These are phyloP conservation scores for Propithecus perrieri DNA, from an alignment of 2,797 vertebrate species.

Conservation along the genomic window DNA sequence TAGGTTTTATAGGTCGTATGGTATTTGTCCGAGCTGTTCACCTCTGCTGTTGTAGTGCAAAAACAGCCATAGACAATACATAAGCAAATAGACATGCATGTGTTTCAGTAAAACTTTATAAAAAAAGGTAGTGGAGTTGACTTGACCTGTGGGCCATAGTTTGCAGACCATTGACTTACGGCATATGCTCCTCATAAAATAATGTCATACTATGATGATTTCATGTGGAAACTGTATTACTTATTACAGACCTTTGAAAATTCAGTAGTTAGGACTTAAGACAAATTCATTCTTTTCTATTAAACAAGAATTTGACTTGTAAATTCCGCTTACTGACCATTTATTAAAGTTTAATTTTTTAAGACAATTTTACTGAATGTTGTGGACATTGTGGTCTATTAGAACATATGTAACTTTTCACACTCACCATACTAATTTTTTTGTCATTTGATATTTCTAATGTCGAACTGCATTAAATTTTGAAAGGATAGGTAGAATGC, in stretches of 20 bases:
- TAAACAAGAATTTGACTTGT: background rate
- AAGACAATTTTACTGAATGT: background rate
- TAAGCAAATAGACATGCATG: background rate
- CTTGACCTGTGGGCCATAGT: background rate
- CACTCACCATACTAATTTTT: background rate
- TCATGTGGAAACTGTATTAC: background rate
- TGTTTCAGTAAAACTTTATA: background rate
- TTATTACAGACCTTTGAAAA: background rate
- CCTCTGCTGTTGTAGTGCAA: background rate
- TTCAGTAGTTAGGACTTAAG: background rate
- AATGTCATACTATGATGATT: background rate
- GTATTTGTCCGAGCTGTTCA: background rate
- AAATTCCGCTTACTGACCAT: background rate
- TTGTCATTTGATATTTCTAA: conserved; percentile 11
- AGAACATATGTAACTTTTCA: background rate
- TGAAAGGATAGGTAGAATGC: background rate
- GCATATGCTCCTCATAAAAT: background rate
- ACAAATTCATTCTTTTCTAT: background rate
- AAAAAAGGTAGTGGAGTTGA: background rate
- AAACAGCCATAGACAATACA: background rate
- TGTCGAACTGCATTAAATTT: conserved; percentile 25
- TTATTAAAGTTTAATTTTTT: background rate
- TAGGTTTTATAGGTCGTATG: background rate
- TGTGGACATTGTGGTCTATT: background rate
- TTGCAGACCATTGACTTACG: background rate